phyloP scores from a whole-genome alignment of 92 coral and sea anemone genomes.

The Siderastrea siderea region DNA sequence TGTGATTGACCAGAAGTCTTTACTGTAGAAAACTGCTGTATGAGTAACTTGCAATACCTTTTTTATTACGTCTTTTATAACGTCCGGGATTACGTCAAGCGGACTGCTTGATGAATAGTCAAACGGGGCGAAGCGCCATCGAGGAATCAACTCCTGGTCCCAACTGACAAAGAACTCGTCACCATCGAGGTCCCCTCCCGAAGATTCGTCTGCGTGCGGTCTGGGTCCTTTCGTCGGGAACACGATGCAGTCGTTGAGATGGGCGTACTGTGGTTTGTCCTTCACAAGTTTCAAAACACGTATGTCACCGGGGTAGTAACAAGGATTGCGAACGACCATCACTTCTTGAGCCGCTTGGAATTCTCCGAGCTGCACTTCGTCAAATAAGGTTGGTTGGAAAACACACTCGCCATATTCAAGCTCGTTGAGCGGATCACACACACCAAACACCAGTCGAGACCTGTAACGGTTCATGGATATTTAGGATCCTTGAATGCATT shows the following conservation, averaged over 20 bases:
- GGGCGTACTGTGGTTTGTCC: slow-evolving; percentile 65
- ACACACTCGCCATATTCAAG: slow-evolving; percentile 91
- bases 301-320: slow-evolving; percentile 92
- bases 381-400: slow-evolving; percentile 91
- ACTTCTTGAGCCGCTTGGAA: slow-evolving; percentile 56
- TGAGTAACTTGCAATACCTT: not conserved
- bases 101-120: slow-evolving; percentile 76
- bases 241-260: slow-evolving; percentile 92
- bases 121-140: slow-evolving; percentile 74
- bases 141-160: slow-evolving; percentile 88
- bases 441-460: slow-evolving; percentile 92
- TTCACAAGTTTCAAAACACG: slow-evolving; percentile 81
- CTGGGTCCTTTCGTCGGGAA: slow-evolving; percentile 88
- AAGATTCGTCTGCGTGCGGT: slow-evolving; percentile 97
- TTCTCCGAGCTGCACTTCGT: slow-evolving; percentile 64
- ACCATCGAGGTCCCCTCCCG: slow-evolving; percentile 95
- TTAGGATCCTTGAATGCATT: no score
- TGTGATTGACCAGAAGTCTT: no score
- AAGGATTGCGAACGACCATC: slow-evolving; percentile 87
- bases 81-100: slow-evolving; percentile 21
- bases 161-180: slow-evolving; percentile 94
- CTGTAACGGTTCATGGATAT: not conserved
- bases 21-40: no score
- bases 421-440: slow-evolving; percentile 89
- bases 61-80: not conserved